phyloP scores from a whole-genome alignment of 2,113 vertebrate genomes.

The Plotosus lineatus region DNA sequence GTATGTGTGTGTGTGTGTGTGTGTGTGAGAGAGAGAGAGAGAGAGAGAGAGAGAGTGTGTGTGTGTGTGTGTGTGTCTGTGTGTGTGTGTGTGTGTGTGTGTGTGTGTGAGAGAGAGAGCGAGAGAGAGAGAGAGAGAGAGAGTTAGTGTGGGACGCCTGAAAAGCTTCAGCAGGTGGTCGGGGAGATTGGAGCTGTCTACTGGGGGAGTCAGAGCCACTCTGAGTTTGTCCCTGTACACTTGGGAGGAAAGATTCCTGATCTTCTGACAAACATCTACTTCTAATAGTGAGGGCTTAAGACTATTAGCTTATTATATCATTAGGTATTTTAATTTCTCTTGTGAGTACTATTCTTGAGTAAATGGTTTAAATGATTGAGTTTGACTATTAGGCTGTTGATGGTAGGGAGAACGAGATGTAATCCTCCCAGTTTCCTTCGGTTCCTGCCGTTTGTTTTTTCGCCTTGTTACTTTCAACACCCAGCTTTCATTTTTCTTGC shows the following conservation, averaged over 20 bases:
- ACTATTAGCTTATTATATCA: not conserved
- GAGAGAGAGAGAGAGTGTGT: too few species aligned
- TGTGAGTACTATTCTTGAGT: not conserved
- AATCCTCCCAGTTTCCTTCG: not conserved
- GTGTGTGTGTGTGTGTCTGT: too few species aligned
- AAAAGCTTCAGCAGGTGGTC: slow-evolving; percentile 34
- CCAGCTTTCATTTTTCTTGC: not conserved
- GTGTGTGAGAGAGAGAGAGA: too few species aligned
- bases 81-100: too few species aligned
- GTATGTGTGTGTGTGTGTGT: slow-evolving; percentile 9
- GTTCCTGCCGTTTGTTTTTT: not conserved
- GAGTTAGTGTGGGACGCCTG: slow-evolving; percentile 11
- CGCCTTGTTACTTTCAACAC: not conserved
- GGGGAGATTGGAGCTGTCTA: slow-evolving; percentile 16
- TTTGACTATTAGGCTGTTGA: slow-evolving; percentile 4
- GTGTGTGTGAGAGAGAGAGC: too few species aligned
- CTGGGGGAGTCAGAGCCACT: slow-evolving; percentile 14
- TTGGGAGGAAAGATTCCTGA: not conserved
- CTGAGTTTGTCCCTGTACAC: slow-evolving; percentile 8
- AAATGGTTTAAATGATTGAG: not conserved
- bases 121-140: too few species aligned
- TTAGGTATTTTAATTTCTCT: not conserved
- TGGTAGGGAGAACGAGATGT: not conserved
- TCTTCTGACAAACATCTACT: not conserved
- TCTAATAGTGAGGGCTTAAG: not conserved